Conservation (phyloP, 2,888 invertebrate genomes). For the Tryphoninae sp. region DNA sequence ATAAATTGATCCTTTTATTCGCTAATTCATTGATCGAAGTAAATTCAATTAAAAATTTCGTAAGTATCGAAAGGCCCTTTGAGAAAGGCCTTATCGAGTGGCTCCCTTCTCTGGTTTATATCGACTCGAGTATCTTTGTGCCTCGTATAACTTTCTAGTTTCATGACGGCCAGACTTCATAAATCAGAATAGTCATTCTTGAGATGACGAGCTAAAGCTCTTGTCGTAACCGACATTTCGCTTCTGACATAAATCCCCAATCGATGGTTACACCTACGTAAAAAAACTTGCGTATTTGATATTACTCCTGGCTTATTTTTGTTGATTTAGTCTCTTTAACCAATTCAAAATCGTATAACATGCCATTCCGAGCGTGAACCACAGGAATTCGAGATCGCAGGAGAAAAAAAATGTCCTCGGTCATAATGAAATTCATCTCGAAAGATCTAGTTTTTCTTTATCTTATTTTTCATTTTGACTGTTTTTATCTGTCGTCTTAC, state of each 20-base stretch:
- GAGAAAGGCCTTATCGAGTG: neutral
- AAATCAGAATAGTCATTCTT: slow-evolving; percentile 13
- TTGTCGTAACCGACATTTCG: neutral
- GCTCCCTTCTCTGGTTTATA: slow-evolving; percentile 10
- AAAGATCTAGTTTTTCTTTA: slow-evolving; percentile 1
- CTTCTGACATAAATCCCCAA: slow-evolving; percentile 26
- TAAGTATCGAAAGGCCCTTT: slow-evolving; percentile 4
- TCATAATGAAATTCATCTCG: slow-evolving; percentile 43
- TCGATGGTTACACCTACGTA: slow-evolving; percentile 12
- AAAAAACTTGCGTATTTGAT: slow-evolving; percentile 5
- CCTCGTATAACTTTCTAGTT: slow-evolving; percentile 17
- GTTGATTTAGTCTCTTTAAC: neutral
- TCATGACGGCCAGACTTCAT: neutral
- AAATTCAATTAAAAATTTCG: neutral
- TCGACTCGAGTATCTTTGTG: neutral
- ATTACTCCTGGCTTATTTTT: slow-evolving; percentile 13
- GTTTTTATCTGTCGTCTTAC: neutral
- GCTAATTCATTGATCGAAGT: neutral
- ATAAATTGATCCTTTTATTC: slow-evolving; percentile 16
- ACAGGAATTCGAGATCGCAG: slow-evolving; percentile 19
- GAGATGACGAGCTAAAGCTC: slow-evolving; percentile 1
- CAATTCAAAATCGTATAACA: slow-evolving; percentile 8
- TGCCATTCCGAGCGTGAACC: neutral
- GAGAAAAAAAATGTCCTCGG: slow-evolving; percentile 52
- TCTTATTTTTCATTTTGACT: neutral